These are phyloP conservation scores for Oreochromis niloticus DNA, from an alignment of 2,113 vertebrate species.

Conservation along the genomic window DNA sequence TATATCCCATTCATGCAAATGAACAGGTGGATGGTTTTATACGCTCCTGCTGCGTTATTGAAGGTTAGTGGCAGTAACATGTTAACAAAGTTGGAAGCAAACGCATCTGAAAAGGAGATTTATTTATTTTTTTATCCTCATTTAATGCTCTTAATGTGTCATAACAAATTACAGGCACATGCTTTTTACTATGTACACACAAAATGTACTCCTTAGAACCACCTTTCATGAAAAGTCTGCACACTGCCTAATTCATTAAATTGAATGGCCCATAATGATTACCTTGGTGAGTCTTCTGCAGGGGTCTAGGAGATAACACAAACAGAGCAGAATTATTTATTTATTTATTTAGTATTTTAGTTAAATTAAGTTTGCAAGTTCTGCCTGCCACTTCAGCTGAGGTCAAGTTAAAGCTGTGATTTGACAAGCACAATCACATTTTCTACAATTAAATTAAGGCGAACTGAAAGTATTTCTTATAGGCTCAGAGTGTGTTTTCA, in stretches of 20 bases:
- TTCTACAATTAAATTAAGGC: not conserved
- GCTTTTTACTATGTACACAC: not conserved
- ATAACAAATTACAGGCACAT: not conserved
- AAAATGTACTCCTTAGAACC: not conserved
- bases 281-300: not conserved
- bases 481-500: not conserved
- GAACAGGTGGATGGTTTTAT: not conserved
- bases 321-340: not conserved
- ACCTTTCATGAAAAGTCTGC: not conserved
- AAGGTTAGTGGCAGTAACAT: not conserved
- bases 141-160: not conserved
- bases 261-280: not conserved
- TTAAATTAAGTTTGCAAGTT: not conserved
- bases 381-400: not conserved
- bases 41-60: not conserved
- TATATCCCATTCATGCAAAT: not conserved
- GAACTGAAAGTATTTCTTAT: not conserved
- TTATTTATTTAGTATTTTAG: not conserved
- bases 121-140: not conserved
- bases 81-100: not conserved
- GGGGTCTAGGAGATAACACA: not conserved
- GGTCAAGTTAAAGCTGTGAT: not conserved
- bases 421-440: not conserved
- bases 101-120: not conserved
- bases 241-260: rapidly evolving